phyloP scores from a whole-genome alignment of 1,140 invertebrate genomes.

The Propsilocerus akamusi region DNA sequence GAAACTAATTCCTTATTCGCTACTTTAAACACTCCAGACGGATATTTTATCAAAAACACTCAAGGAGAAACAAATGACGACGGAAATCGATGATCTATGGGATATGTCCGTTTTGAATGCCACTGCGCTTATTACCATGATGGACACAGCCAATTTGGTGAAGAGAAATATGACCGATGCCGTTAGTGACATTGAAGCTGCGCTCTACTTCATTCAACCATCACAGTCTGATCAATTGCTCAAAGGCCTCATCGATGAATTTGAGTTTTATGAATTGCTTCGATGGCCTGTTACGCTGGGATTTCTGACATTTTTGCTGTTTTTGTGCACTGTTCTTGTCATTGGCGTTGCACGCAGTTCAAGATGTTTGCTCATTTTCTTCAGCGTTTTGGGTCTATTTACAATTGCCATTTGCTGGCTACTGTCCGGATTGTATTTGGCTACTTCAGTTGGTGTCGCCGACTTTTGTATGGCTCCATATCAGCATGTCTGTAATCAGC shows the following conservation, averaged over 20 bases:
- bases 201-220: conserved; percentile 50
- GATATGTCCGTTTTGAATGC: conserved; percentile 54
- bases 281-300: conserved; percentile 68
- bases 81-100: conserved; percentile 46
- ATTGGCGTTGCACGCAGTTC: conserved; percentile 66
- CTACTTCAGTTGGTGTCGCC: conserved; percentile 47
- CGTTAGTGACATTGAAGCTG: conserved; percentile 30
- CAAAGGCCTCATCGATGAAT: conserved; percentile 36
- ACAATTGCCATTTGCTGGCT: conserved; percentile 66
- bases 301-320: conserved; percentile 50
- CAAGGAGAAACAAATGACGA: conserved; percentile 22
- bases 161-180: conserved; percentile 48
- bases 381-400: conserved; percentile 53
- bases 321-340: conserved; percentile 61
- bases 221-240: conserved; percentile 48
- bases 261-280: conserved; percentile 35
- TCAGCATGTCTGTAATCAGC: conserved; percentile 22
- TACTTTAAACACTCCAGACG: conserved; percentile 21
- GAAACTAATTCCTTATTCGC: conserved; percentile 18
- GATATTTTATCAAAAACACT: conserved; percentile 21
- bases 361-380: conserved; percentile 64
- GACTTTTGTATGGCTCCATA: conserved; percentile 56
- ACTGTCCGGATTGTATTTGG: conserved; percentile 53
- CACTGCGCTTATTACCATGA: conserved; percentile 42
- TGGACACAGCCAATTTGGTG: conserved; percentile 40